Evolutionary conservation across 2,888 invertebrate species (phyloP), one percentile per base, ranked within the genome.

Genomic region (Drosophila algonquin): DNA sequence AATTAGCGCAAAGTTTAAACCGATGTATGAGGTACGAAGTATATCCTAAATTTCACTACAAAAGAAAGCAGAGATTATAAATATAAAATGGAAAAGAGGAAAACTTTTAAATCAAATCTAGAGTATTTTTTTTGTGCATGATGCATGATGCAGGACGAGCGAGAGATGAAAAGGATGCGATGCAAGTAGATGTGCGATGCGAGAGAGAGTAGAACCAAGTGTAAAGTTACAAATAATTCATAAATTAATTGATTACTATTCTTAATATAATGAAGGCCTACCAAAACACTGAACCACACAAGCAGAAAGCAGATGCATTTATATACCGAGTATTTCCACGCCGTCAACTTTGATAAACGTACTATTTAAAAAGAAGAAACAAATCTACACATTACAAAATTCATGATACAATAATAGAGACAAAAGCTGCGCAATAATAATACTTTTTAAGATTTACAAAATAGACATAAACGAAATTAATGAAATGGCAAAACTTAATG

Each of bases 1-100:
- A 85, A 62, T 81, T 87, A 87, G 86, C 82, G 83, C 83, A 87
- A 79, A 89, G 75, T 80, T 68, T 70, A 77, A 65, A 72, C 65
- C 52, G 53, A 75, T 77, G 21, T 27, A 35, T 32, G 51, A 24
- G 24, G 52, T 59, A 51, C 72, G 75, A 82, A 68, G 70, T 69
- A 86, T 80, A 84, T 84, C 84, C 79, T 77, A 89, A 89, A 79
- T 77, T 77, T 75, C 82, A 81, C 87, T 71, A 85, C 69, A 81
- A 79, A 79, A 21, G 46, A 24, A 2, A 14, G 6, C n/a, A 40
- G 52, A 46, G 56, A 48, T 84, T 84, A 84, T 89, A 83, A 73
- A 76, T 73, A 76, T 74, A 46, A 60, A 77, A 59, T 7, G 14
- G 14, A 7, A 40, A 40, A 2, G 7, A n/a, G n/a, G 24, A 35